These are phyloP conservation scores for Myrmecobius fasciatus DNA, from an alignment of 2,113 vertebrate species.

Conservation along the genomic window DNA sequence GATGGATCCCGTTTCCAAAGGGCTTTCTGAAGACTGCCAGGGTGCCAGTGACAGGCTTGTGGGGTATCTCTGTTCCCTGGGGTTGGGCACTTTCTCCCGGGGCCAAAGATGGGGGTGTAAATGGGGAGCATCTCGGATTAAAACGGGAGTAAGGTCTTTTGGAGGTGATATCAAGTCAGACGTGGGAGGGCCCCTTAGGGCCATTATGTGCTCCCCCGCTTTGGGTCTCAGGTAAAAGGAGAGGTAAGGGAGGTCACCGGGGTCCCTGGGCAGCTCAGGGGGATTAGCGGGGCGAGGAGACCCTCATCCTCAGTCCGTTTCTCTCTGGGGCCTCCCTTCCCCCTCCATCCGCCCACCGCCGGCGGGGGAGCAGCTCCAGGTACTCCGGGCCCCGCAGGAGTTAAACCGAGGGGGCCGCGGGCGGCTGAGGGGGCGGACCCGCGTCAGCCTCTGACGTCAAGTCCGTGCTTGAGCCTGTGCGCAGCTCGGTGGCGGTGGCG, in stretches of 20 bases:
- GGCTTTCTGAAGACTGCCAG: neutral
- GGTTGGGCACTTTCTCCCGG: neutral
- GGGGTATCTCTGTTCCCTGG: neutral
- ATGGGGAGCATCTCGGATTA: too few relatives aligned
- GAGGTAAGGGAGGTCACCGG: neutral
- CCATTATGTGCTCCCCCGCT: neutral
- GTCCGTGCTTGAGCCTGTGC: neutral
- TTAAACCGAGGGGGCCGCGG: constrained; percentile 62
- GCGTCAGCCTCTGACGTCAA: constrained; percentile 76
- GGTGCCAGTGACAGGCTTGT: neutral
- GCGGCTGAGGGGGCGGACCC: constrained; percentile 76
- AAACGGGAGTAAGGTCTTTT: too few relatives aligned
- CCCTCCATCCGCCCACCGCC: neutral
- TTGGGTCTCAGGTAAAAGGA: too few relatives aligned
- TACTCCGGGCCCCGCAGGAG: constrained; percentile 5
- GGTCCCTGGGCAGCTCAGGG: neutral
- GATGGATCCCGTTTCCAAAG: neutral
- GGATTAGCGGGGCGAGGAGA: neutral
- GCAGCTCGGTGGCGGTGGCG: neutral
- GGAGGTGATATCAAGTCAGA: neutral
- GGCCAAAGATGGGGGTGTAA: neutral
- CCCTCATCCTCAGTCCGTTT: neutral
- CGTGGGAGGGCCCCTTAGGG: neutral
- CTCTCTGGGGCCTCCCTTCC: neutral
- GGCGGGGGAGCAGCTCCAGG: constrained; percentile 59